Base-by-base conservation (phyloP, 2,113 vertebrate genomes). In the Arothron firmamentum region DNA sequence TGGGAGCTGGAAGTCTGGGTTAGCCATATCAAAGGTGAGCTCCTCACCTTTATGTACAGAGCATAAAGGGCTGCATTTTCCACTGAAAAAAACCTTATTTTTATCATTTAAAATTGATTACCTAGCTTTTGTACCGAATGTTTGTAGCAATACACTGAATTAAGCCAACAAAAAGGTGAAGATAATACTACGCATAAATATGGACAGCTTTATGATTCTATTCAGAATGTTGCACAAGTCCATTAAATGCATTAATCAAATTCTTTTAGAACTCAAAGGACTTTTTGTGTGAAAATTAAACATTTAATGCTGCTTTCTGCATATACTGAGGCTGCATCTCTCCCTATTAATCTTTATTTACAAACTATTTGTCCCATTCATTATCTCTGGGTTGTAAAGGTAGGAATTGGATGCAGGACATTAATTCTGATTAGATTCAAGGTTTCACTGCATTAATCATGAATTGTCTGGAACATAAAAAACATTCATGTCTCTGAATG, bases 391-490 rank as follows among this genome's bases (percentile, higher is more conserved):
- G 67, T 2, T 71, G 9, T 16, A 12, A 62, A 4, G 52, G 17
- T 6, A 11, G 11, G 47, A 9, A 1, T 20, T 9, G 31, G 2
- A 59, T 15, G 54, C 0, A 5, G 34, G 49, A 50, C 38, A 47
- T 67, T 59, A 1, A 17, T 21, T 28, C 4, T 54, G 55, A 66
- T 49, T 2, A 14, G 18, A 20, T 18, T 28, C 52, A 20, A 20
- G 5, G 45, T 72, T 66, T 59, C 45, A 13, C 43, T 14, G 2
- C 25, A 72, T 68, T 77, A 55, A 53, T 52, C 64, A 46, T 65
- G 45, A 45, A 77, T 65, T 25, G 41, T 7, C 5, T 42, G 5
- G 25, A 7, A 4, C 34, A 28, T 54, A 46, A 49, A 59, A 25
- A 34, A 14, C 5, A 0, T 3, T 3, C 41, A 12, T 25, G 25